Evolutionary conservation across 2,888 invertebrate genomes (phyloP).

Genomic region (Chalcosyrphus nemorum): DNA sequence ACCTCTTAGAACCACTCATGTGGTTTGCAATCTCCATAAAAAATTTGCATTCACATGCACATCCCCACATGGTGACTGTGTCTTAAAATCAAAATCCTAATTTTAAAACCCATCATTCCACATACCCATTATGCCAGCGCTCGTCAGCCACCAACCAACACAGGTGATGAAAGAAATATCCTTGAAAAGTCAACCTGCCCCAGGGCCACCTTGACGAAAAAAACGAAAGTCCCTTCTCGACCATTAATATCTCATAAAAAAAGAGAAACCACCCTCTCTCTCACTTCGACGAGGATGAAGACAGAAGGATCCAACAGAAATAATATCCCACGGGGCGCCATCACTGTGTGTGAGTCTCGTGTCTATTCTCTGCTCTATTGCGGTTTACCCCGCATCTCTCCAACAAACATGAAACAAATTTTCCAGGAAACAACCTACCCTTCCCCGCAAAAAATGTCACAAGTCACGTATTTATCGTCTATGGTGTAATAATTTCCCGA

Average conservation of each 20-base stretch:
- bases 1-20: not conserved
- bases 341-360: not conserved
- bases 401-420: not conserved
- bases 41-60: not conserved
- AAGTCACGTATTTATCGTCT: conserved; percentile 34
- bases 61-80: not conserved
- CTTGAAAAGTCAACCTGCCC: no score
- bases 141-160: not conserved
- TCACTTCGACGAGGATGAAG: not conserved
- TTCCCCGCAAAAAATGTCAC: no score
- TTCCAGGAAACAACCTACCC: conserved; percentile 9
- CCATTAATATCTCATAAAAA: conserved; percentile 41
- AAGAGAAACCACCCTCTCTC: not conserved
- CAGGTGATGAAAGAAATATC: conserved; percentile 24
- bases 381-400: not conserved
- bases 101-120: not conserved
- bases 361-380: not conserved
- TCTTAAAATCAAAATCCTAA: not conserved
- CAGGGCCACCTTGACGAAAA: not conserved
- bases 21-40: not conserved
- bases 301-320: not conserved
- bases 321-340: not conserved
- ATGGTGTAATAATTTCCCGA: conserved; percentile 35
- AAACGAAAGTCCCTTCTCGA: not conserved
- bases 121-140: not conserved